Percentiles rank a stretch among this genome's conserved stretches.
These are phyloP conservation scores for Aphyosemion australe DNA, from an alignment of 2,113 vertebrate species.

Conservation along the genomic window DNA sequence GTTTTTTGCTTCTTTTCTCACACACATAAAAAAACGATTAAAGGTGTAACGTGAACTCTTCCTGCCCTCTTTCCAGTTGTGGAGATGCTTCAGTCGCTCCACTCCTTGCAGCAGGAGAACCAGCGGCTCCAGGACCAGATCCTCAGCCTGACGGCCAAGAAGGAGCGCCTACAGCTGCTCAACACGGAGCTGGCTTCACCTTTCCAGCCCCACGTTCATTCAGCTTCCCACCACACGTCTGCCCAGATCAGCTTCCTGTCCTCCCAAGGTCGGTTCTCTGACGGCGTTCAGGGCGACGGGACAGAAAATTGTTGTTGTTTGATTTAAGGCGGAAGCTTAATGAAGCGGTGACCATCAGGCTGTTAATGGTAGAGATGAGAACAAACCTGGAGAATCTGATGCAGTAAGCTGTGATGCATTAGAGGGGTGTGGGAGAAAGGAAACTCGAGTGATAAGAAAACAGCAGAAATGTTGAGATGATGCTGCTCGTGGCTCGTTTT, in stretches of 20 bases:
- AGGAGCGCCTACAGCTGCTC: slow-evolving; percentile 91
- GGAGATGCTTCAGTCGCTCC: slow-evolving; percentile 93
- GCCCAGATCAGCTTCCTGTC: slow-evolving; percentile 83
- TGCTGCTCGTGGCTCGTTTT: too few relatives aligned
- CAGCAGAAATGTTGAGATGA: too few relatives aligned
- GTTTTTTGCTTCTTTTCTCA: not conserved
- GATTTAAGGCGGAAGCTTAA: too few relatives aligned
- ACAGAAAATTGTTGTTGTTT: too few relatives aligned
- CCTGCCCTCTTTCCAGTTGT: slow-evolving; percentile 78
- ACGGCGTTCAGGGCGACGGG: too few relatives aligned
- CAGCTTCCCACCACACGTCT: slow-evolving; percentile 65
- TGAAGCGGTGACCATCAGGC: too few relatives aligned
- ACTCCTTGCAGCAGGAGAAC: slow-evolving; percentile 95
- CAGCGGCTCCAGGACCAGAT: slow-evolving; percentile 94
- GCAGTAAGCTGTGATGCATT: too few relatives aligned
- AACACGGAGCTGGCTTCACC: slow-evolving; percentile 89
- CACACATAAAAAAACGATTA: not conserved
- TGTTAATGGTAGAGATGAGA: too few relatives aligned
- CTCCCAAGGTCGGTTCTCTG: slow-evolving; percentile 76
- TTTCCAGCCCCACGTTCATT: slow-evolving; percentile 75
- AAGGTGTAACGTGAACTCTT: not conserved
- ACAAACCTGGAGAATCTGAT: too few relatives aligned
- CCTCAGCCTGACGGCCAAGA: slow-evolving; percentile 90
- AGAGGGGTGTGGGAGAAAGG: too few relatives aligned
- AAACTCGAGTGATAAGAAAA: too few relatives aligned